These are phyloP conservation scores for Decapterus maruadsi DNA, from an alignment of 2,797 vertebrate species.

Conservation along the genomic window DNA sequence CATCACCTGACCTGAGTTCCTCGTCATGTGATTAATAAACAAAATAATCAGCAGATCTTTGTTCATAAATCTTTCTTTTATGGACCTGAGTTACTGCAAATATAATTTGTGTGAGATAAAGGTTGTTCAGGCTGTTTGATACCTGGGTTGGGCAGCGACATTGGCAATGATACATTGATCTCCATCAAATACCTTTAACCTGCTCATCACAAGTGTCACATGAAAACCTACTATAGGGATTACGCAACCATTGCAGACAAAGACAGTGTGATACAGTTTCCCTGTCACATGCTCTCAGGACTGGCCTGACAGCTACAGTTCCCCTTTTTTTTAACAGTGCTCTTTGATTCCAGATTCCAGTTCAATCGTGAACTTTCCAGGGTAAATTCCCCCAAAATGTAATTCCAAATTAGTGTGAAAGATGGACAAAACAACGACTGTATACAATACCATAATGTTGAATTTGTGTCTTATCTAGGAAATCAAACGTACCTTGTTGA, in stretches of 20 bases:
- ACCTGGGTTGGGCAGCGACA: not conserved
- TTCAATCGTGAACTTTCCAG: constrained; percentile 38
- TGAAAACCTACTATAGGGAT: constrained; percentile 15
- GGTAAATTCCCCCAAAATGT: not conserved
- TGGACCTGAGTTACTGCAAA: too few relatives aligned
- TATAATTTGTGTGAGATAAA: too few relatives aligned
- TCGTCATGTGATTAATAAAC: too few relatives aligned
- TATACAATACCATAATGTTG: too few relatives aligned
- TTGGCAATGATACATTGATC: not conserved
- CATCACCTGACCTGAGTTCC: too few relatives aligned
- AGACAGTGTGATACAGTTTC: constrained; percentile 4
- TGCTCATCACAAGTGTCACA: not conserved
- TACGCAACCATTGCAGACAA: not conserved
- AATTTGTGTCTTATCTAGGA: not conserved
- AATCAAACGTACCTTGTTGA: constrained; percentile 73
- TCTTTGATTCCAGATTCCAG: constrained; percentile 7
- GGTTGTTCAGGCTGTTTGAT: not conserved
- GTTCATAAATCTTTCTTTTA: too few relatives aligned
- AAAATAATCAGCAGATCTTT: too few relatives aligned
- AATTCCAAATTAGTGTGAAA: not conserved
- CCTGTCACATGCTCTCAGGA: constrained; percentile 45
- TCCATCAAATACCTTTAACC: not conserved
- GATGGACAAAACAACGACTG: not conserved
- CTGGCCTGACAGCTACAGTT: constrained; percentile 56
- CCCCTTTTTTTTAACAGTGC: constrained; percentile 42